Percentiles rank a stretch among this genome's conserved stretches.
Evolutionary conservation across 37 sponge, comb jelly and placozoan species (phyloP).

Genomic region (Ephydatia muelleri): DNA sequence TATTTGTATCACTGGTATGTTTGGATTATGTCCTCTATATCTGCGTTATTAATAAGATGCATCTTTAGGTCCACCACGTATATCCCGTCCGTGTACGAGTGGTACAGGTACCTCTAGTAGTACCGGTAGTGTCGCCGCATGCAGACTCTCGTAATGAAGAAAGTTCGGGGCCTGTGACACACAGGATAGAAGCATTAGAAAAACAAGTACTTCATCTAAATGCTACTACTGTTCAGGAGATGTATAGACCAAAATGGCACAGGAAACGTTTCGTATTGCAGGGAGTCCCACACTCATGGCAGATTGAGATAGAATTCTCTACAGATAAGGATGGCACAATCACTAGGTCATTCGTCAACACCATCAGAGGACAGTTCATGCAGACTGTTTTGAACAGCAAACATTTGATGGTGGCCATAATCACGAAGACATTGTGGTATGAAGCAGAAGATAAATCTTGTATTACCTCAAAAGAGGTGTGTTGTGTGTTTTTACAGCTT

Average conservation of each 20-base stretch:
- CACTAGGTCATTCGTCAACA: neutral
- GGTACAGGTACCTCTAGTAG: constrained; percentile 1
- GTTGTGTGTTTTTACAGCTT: neutral
- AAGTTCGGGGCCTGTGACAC: neutral
- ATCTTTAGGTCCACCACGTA: neutral
- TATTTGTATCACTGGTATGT: neutral
- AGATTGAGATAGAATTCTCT: constrained; percentile 1
- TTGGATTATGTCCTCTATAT: neutral
- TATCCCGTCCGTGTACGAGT: neutral
- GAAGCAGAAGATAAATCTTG: constrained; percentile 7
- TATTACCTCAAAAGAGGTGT: neutral
- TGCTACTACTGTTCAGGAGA: neutral
- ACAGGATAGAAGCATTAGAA: neutral
- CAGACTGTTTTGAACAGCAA: neutral
- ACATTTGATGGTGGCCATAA: constrained; percentile 30
- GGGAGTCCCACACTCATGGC: constrained; percentile 1
- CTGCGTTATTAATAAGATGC: neutral
- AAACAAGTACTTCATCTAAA: neutral
- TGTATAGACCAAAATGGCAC: neutral
- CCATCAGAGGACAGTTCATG: neutral
- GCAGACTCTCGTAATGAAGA: constrained; percentile 1
- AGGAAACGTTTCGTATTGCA: constrained; percentile 1
- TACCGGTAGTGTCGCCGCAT: constrained; percentile 1
- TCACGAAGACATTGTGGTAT: constrained; percentile 31
- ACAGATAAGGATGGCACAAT: neutral